Percentiles rank a stretch among this genome's conserved stretches.
Conservation (phyloP, 2,888 invertebrate genomes). For the Onthophagus sagittarius region DNA sequence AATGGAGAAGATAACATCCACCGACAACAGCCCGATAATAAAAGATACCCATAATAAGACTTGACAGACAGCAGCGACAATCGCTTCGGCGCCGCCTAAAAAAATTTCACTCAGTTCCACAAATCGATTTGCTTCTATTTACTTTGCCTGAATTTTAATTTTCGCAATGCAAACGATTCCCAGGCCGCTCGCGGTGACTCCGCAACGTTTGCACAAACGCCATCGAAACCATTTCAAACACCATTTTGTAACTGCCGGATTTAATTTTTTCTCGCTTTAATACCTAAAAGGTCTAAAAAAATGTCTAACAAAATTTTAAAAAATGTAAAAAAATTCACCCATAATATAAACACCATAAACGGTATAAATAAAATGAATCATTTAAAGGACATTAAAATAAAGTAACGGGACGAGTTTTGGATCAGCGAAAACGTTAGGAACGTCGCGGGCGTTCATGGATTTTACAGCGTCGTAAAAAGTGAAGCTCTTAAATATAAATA, state of each 20-base stretch:
- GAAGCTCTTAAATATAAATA: not conserved
- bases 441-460: not conserved
- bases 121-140: not conserved
- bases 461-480: not conserved
- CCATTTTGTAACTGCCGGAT: not conserved
- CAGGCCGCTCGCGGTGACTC: not conserved
- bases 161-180: not conserved
- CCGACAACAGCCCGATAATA: not conserved
- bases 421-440: not conserved
- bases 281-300: not conserved
- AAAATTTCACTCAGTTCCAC: not conserved
- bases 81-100: not conserved
- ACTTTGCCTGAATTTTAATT: not conserved
- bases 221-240: not conserved
- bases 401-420: not conserved
- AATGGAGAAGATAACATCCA: not conserved
- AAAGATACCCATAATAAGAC: not conserved
- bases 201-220: not conserved
- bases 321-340: too few species aligned
- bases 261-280: not conserved
- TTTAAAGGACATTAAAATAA: not conserved
- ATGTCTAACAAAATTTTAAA: too few species aligned
- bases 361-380: not conserved
- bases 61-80: not conserved
- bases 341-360: too few species aligned